These are phyloP conservation scores for Hyles euphorbiae DNA, from an alignment of 1,140 invertebrate genomes.

Conservation along the genomic window DNA sequence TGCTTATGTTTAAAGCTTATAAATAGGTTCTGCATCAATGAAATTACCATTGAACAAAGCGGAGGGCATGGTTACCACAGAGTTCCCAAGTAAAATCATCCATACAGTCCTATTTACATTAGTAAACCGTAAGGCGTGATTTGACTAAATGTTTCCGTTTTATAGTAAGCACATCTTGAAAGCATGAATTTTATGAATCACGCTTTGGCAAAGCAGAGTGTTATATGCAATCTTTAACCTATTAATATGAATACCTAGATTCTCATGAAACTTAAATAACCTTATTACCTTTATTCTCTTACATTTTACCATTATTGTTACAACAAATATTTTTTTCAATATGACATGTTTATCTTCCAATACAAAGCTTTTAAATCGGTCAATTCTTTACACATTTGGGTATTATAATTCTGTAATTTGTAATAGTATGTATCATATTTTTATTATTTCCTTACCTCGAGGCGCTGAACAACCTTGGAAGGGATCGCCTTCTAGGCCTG, in stretches of 20 bases:
- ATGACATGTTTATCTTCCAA: too few species aligned
- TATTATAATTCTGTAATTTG: too few species aligned
- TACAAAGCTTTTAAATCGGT: too few species aligned
- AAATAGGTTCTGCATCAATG: constrained; percentile 41
- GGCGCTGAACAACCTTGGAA: constrained; percentile 79
- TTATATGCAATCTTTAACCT: constrained; percentile 45
- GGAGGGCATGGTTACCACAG: constrained; percentile 62
- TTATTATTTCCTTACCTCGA: constrained; percentile 44
- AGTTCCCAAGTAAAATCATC: constrained; percentile 46
- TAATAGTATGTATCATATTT: too few species aligned
- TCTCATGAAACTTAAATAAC: too few species aligned
- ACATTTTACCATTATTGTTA: too few species aligned
- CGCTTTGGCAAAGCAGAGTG: constrained; percentile 65
- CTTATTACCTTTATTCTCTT: too few species aligned
- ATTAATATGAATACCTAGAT: too few species aligned
- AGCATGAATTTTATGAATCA: constrained; percentile 55
- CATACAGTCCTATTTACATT: constrained; percentile 55
- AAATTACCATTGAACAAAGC: constrained; percentile 42
- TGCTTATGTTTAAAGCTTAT: constrained; percentile 47
- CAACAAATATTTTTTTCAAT: too few species aligned
- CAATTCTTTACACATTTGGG: too few species aligned
- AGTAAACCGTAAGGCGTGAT: constrained; percentile 65
- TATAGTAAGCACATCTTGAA: constrained; percentile 51
- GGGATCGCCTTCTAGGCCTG: constrained; percentile 84
- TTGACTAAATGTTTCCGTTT: constrained; percentile 30